phyloP scores from a whole-genome alignment of 2,797 vertebrate species.

The Lagodon rhomboides region DNA sequence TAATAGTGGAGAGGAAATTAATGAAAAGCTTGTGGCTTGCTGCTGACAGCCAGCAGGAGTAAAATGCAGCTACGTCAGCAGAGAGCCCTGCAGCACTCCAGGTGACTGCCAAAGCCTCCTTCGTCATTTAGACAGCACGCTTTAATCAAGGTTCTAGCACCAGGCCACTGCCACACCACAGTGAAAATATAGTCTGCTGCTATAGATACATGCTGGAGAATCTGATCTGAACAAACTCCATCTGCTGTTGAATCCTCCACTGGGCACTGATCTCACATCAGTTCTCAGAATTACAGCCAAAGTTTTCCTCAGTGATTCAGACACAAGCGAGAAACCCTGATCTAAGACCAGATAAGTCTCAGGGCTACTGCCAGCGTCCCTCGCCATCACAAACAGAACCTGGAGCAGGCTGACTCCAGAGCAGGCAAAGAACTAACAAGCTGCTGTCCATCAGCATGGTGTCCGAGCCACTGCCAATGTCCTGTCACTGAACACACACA shows the following conservation, averaged over 20 bases:
- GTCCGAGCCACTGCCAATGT: constrained; percentile 47
- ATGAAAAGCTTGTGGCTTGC: constrained; percentile 75
- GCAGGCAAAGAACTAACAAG: constrained; percentile 57
- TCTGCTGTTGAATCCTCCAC: constrained; percentile 56
- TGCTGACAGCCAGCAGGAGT: constrained; percentile 74
- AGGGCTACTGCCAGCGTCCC: constrained; percentile 64
- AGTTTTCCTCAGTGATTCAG: constrained; percentile 53
- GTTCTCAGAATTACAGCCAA: constrained; percentile 59
- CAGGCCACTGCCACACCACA: constrained; percentile 44
- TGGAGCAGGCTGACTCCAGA: constrained; percentile 62
- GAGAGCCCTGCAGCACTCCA: constrained; percentile 69
- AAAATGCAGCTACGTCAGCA: constrained; percentile 74
- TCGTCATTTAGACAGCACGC: constrained; percentile 63
- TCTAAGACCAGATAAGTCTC: constrained; percentile 67
- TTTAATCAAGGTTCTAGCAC: constrained; percentile 54
- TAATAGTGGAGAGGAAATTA: constrained; percentile 81
- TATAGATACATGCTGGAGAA: constrained; percentile 31
- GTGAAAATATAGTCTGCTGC: constrained; percentile 30
- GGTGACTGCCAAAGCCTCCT: constrained; percentile 76
- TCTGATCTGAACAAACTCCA: constrained; percentile 49
- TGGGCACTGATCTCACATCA: constrained; percentile 49
- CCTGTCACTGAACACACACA: constrained; percentile 36
- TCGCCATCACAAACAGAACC: constrained; percentile 57
- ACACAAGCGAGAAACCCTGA: constrained; percentile 56
- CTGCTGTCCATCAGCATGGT: constrained; percentile 68